These are phyloP conservation scores for Archaeoteleia sp. DNA, from an alignment of 2,888 invertebrate species.

Conservation along the genomic window DNA sequence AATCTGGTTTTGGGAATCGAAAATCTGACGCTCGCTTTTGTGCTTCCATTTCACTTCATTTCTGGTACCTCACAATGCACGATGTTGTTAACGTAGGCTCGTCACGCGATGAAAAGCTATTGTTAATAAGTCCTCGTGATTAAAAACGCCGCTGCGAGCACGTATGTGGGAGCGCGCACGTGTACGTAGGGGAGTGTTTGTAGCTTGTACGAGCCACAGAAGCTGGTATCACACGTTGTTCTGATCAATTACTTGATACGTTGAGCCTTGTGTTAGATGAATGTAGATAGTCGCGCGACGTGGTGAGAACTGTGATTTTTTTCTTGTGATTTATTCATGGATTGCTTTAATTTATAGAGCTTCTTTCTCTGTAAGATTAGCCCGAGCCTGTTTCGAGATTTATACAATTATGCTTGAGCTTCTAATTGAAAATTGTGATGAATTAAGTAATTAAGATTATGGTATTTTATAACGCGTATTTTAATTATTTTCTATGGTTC, in stretches of 20 bases:
- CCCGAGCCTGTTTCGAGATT: too few relatives aligned
- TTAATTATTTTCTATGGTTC: too few relatives aligned
- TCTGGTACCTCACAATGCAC: neutral
- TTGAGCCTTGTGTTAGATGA: slow-evolving; percentile 25
- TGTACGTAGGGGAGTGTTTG: slow-evolving; percentile 9
- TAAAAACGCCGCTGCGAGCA: slow-evolving; percentile 10
- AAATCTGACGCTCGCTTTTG: neutral
- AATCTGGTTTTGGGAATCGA: neutral
- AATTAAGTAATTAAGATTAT: too few relatives aligned
- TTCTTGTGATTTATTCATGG: neutral
- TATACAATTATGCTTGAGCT: too few relatives aligned
- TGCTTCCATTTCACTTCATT: slow-evolving; percentile 7
- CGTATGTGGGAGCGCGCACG: slow-evolving; percentile 3
- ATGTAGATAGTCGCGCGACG: slow-evolving; percentile 19
- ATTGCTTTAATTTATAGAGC: slow-evolving; percentile 12
- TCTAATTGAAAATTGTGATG: too few relatives aligned
- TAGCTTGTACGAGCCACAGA: neutral
- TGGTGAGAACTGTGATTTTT: slow-evolving; percentile 5
- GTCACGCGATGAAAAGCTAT: slow-evolving; percentile 4
- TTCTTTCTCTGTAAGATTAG: slow-evolving; percentile 16
- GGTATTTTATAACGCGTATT: too few relatives aligned
- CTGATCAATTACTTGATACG: slow-evolving; percentile 32
- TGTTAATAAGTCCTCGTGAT: slow-evolving; percentile 22
- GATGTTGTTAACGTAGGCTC: slow-evolving; percentile 1
- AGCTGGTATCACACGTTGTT: slow-evolving; percentile 28